Conservation (phyloP, 2,888 invertebrate genomes). For the Drosophila phalerata region DNA sequence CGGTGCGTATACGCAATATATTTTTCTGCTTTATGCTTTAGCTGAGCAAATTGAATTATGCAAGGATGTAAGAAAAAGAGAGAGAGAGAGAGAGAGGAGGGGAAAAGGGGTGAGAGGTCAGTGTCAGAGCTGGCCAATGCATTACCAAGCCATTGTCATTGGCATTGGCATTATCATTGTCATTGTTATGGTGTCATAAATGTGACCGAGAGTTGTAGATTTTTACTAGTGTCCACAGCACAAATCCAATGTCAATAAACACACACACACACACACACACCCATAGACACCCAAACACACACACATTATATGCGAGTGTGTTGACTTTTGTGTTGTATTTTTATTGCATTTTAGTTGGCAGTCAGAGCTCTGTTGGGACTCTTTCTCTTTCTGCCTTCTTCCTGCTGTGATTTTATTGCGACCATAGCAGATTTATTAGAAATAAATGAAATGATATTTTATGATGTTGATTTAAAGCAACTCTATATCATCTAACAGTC, state of each 20-base stretch:
- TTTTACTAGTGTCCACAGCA: slow-evolving; percentile 50
- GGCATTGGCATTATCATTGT: slow-evolving; percentile 56
- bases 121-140: slow-evolving; percentile 25
- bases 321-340: slow-evolving; percentile 70
- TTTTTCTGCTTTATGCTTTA: slow-evolving; percentile 26
- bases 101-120: background rate
- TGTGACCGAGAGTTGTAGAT: slow-evolving; percentile 37
- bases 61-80: slow-evolving; percentile 12
- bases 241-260: slow-evolving; percentile 74
- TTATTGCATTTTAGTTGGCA: slow-evolving; percentile 72
- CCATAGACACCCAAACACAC: background rate
- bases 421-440: slow-evolving; percentile 70
- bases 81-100: background rate
- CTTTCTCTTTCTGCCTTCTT: background rate
- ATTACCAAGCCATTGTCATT: slow-evolving; percentile 42
- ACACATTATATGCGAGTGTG: slow-evolving; percentile 35
- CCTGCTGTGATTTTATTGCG: slow-evolving; percentile 65
- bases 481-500: background rate
- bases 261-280: slow-evolving; percentile 4
- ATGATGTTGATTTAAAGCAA: slow-evolving; percentile 65
- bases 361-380: slow-evolving; percentile 20
- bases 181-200: slow-evolving; percentile 67
- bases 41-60: slow-evolving; percentile 64
- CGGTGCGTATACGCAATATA: slow-evolving; percentile 66
- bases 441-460: slow-evolving; percentile 73